Evolutionary conservation across 2,797 vertebrate genomes (phyloP).

Genomic region (Crocodylus rhombifer): DNA sequence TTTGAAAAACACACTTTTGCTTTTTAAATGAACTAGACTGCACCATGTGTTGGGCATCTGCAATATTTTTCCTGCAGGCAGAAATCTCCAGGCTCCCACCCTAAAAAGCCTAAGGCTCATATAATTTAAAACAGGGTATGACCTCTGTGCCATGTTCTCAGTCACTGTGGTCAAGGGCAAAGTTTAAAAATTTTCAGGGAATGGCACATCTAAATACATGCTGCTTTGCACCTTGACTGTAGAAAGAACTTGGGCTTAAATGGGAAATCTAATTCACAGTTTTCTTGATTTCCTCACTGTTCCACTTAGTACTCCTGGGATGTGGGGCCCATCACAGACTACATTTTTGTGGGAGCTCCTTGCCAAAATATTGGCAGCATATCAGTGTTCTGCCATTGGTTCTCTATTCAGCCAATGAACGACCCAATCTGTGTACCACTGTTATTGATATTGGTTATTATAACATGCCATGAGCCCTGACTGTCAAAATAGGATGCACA

Average conservation of each 20-base stretch:
- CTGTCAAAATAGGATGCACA: background rate
- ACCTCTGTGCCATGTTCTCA: constrained; percentile 15
- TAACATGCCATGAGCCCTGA: background rate
- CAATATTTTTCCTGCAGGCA: constrained; percentile 57
- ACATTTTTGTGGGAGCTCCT: background rate
- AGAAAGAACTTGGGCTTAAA: background rate
- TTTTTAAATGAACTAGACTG: constrained; percentile 54
- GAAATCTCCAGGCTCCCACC: constrained; percentile 12
- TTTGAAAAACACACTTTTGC: constrained; percentile 49
- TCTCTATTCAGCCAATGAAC: background rate
- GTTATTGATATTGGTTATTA: background rate
- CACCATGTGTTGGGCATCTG: constrained; percentile 59
- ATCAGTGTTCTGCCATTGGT: background rate
- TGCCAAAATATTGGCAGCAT: background rate
- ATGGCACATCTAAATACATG: background rate
- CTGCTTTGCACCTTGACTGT: background rate
- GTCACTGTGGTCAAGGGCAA: background rate
- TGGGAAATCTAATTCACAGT: background rate
- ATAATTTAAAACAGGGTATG: constrained; percentile 39
- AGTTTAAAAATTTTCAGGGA: background rate
- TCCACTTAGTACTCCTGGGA: background rate
- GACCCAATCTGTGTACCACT: background rate
- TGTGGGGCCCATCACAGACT: background rate
- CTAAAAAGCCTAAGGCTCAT: constrained; percentile 30
- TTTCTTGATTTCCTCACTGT: background rate